Evolutionary conservation across 2,797 vertebrate species (phyloP).

Genomic region (Fistularia commersonii): DNA sequence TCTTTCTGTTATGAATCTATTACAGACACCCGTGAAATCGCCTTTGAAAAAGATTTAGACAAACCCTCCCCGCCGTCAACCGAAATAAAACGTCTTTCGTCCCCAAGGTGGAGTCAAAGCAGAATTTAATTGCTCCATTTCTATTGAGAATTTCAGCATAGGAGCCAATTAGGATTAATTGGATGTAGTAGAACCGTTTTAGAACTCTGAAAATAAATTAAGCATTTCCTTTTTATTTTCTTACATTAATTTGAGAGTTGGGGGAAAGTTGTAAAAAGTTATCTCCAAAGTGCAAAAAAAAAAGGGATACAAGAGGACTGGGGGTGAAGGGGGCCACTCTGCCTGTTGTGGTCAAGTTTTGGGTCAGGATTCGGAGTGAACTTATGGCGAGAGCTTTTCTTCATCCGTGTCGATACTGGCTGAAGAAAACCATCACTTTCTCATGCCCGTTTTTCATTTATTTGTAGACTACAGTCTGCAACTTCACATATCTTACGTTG

Average conservation of each 20-base stretch:
- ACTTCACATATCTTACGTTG: background rate
- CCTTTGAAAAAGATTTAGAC: constrained; percentile 53
- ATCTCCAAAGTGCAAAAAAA: constrained; percentile 38
- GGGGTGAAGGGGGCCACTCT: constrained; percentile 8
- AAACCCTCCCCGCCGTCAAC: constrained; percentile 51
- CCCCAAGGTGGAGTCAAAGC: constrained; percentile 69
- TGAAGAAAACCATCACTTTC: too few species aligned
- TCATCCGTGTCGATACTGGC: too few species aligned
- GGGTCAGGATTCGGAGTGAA: background rate
- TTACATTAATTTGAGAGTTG: constrained; percentile 46
- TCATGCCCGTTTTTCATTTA: too few species aligned
- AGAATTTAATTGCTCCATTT: constrained; percentile 77
- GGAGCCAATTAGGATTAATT: constrained; percentile 77
- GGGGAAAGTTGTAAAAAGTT: constrained; percentile 45
- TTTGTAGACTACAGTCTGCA: too few species aligned
- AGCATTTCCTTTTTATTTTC: constrained; percentile 58
- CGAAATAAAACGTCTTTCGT: constrained; percentile 62
- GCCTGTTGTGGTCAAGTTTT: constrained; percentile 16
- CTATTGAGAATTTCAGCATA: constrained; percentile 75
- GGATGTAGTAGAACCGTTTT: constrained; percentile 66
- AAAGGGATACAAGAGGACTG: constrained; percentile 3
- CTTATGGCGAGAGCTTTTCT: background rate
- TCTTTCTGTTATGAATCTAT: constrained; percentile 61
- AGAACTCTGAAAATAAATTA: constrained; percentile 69
- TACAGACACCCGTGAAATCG: constrained; percentile 58